Conservation (phyloP, 92 coral and sea anemone genomes). For the Epizoanthus stellaris region DNA sequence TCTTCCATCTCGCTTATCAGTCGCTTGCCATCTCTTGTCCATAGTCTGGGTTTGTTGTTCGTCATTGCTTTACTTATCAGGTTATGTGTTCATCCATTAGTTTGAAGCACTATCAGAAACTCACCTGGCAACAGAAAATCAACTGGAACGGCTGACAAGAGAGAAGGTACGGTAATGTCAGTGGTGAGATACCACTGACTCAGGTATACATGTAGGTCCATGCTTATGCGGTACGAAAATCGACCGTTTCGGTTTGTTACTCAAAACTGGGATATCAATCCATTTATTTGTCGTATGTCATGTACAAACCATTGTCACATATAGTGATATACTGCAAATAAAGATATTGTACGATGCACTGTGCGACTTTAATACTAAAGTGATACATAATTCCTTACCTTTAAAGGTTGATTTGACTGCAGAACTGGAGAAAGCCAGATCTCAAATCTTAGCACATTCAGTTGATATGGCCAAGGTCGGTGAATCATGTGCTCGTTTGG, state of each 20-base stretch:
- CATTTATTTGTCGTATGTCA: no score
- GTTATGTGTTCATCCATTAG: slow-evolving; percentile 37
- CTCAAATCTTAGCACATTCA: slow-evolving; percentile 74
- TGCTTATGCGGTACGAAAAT: no score
- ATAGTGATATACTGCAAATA: neutral
- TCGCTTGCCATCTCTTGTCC: no score
- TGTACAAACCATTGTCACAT: neutral
- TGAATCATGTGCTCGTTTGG: no score
- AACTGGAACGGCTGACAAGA: slow-evolving; percentile 87
- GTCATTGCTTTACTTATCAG: no score
- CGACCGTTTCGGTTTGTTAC: no score
- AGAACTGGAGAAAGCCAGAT: slow-evolving; percentile 87
- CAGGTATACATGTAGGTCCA: no score
- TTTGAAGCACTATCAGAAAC: slow-evolving; percentile 64
- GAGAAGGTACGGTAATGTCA: slow-evolving; percentile 72
- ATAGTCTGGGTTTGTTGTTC: no score
- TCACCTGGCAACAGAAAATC: slow-evolving; percentile 79
- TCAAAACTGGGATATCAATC: no score
- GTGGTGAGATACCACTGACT: no score
- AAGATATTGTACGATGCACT: no score
- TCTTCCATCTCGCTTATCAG: no score
- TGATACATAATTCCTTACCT: neutral
- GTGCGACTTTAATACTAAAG: neutral
- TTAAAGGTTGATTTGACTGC: slow-evolving; percentile 79
- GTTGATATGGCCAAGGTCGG: slow-evolving; percentile 83